Evolutionary conservation across 2,888 invertebrate genomes (phyloP), one percentile per base, ranked within the genome.

Genomic region (Rhorus exstirpatorius): DNA sequence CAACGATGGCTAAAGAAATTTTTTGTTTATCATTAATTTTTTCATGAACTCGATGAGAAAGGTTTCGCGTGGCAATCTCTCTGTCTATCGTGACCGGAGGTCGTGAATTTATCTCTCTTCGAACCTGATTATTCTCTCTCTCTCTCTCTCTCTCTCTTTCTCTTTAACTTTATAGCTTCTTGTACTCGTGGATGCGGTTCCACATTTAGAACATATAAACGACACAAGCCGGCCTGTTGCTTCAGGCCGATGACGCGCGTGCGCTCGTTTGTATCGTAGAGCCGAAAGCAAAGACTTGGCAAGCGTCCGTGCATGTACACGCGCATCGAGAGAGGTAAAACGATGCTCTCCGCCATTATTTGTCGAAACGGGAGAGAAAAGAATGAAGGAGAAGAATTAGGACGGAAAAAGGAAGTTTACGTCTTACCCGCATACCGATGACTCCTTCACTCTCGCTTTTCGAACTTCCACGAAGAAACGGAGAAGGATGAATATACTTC

Each of bases 181-280:
- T 17, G 21, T 55, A 31, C 65, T 44, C 53, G 63, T 49, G 46
- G 17, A 76, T 26, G 68, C n/a, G n/a, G 35, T 68, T 81, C 81
- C 76, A 71, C 81, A 76, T 81, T 81, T 81, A 81, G 81, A 81
- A 81, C n/a, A n/a, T 81, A 71, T 44, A 81, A 76, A 51, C 71
- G 55, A 61, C 46, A 67, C 68, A 51, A 60, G 72, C 41, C 70
- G 81, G 76, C 76, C 77, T 78, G 72, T 81, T 61, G 78, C 67
- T 78, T 74, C 67, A 58, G 41, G 38, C 60, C 63, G 38, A 76
- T 71, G 58, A 51, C 61, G 81, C 81, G 78, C 63, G 63, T 79
- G 71, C 53, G 75, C 58, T 35, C 8, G 35, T 58, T 12, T 41
- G 31, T 44, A 51, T 61, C 44, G 53, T 46, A 60, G 24, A 77